Conservation (phyloP, 2,797 vertebrate genomes). For the Simalia tracyae region DNA sequence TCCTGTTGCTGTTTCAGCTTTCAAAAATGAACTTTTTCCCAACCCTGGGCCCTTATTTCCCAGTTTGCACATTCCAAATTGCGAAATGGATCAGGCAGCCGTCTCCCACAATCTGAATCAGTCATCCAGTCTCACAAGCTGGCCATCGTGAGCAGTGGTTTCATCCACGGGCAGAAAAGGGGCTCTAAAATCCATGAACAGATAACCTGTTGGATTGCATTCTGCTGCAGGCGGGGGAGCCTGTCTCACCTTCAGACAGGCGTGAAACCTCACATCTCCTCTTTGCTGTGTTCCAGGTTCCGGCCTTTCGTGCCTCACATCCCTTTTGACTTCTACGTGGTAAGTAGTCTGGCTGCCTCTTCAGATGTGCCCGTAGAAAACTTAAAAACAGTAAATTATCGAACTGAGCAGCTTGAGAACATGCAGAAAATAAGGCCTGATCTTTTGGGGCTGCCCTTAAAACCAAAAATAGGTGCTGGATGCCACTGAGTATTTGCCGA, state of each 20-base stretch:
- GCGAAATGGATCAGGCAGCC: not conserved
- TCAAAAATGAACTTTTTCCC: not conserved
- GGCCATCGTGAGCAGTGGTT: not conserved
- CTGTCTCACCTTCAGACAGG: not conserved
- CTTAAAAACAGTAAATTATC: not conserved
- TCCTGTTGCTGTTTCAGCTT: not conserved
- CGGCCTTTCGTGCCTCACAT: conserved; percentile 97
- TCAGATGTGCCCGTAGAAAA: not conserved
- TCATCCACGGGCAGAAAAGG: not conserved
- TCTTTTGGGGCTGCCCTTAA: not conserved
- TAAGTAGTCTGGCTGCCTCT: conserved; percentile 70
- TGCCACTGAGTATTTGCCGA: not conserved
- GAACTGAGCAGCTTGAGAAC: too few species aligned
- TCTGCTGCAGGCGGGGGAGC: too few species aligned
- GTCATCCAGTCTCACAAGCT: not conserved
- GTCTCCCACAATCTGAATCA: not conserved
- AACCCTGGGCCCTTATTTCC: too few species aligned
- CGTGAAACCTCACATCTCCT: not conserved
- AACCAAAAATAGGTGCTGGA: not conserved
- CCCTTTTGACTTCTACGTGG: conserved; percentile 96
- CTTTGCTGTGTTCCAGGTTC: conserved; percentile 77
- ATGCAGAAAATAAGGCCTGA: too few species aligned
- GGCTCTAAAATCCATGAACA: too few species aligned
- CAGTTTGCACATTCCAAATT: too few species aligned
- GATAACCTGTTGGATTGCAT: too few species aligned